These are phyloP conservation scores for Xylocampa areola DNA, from an alignment of 2,888 invertebrate genomes.

Conservation along the genomic window DNA sequence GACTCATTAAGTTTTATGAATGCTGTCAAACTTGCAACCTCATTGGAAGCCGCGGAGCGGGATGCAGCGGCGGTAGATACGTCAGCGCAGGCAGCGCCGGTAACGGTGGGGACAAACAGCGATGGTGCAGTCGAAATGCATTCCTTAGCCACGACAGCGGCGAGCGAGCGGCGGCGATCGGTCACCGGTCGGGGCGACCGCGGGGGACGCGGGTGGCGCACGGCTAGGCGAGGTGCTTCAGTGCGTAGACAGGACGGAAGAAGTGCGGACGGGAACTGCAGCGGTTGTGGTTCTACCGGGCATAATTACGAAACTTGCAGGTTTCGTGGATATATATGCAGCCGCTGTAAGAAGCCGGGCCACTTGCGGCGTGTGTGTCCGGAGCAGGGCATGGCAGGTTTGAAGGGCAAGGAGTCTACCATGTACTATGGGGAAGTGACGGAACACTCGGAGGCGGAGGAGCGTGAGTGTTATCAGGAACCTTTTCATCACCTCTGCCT, in stretches of 20 bases:
- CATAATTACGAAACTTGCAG: neutral
- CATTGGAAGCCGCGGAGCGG: conserved; percentile 23
- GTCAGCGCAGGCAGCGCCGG: no score
- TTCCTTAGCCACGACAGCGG: neutral
- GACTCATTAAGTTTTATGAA: neutral
- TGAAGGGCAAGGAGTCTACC: neutral
- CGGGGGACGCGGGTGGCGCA: neutral
- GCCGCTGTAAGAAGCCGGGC: neutral
- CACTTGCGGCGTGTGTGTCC: conserved; percentile 2
- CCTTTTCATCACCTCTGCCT: neutral
- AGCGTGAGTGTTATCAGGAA: neutral
- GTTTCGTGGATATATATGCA: neutral
- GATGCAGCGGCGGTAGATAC: conserved; percentile 12
- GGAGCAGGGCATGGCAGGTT: neutral
- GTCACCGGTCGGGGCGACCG: neutral
- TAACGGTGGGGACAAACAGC: neutral
- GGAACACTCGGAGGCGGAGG: neutral
- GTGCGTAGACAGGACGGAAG: neutral
- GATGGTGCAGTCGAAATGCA: neutral
- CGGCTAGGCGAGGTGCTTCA: no score
- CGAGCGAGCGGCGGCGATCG: no score
- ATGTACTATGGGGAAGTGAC: neutral
- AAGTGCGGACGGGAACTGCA: neutral
- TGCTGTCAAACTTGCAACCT: conserved; percentile 10
- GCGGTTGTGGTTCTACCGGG: neutral